phyloP scores from a whole-genome alignment of 2,888 invertebrate species.

The Nomada fucata region DNA sequence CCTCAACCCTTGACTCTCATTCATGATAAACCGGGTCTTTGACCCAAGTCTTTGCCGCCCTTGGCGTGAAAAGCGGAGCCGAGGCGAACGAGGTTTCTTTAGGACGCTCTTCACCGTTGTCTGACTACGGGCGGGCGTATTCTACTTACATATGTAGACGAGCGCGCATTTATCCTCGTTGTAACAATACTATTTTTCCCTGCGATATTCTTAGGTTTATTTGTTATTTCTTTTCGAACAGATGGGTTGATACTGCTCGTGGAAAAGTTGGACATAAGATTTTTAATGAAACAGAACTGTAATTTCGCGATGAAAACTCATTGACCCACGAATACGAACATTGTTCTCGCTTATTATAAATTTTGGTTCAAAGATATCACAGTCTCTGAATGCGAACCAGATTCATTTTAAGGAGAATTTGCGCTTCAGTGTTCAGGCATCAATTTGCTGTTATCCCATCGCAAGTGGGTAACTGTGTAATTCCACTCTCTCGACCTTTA shows the following conservation, averaged over 20 bases:
- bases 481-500: neutral
- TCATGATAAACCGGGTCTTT: slow-evolving; percentile 38
- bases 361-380: too few relatives aligned
- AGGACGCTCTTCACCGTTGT: neutral
- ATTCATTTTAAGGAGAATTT: neutral
- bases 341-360: too few relatives aligned
- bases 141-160: neutral
- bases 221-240: too few relatives aligned
- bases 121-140: slow-evolving; percentile 3
- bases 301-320: too few relatives aligned
- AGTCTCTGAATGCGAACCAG: too few relatives aligned
- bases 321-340: too few relatives aligned
- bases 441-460: neutral
- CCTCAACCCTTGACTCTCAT: slow-evolving; percentile 12
- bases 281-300: too few relatives aligned
- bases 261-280: too few relatives aligned
- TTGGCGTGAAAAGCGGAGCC: slow-evolving; percentile 24
- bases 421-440: neutral
- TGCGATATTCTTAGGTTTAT: too few relatives aligned
- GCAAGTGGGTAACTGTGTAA: neutral
- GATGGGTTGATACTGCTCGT: too few relatives aligned
- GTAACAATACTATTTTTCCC: neutral
- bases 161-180: neutral
- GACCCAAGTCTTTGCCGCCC: slow-evolving; percentile 24
- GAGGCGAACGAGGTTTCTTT: slow-evolving; percentile 28